phyloP scores from a whole-genome alignment of 2,113 vertebrate genomes.

The Fulica atra region DNA sequence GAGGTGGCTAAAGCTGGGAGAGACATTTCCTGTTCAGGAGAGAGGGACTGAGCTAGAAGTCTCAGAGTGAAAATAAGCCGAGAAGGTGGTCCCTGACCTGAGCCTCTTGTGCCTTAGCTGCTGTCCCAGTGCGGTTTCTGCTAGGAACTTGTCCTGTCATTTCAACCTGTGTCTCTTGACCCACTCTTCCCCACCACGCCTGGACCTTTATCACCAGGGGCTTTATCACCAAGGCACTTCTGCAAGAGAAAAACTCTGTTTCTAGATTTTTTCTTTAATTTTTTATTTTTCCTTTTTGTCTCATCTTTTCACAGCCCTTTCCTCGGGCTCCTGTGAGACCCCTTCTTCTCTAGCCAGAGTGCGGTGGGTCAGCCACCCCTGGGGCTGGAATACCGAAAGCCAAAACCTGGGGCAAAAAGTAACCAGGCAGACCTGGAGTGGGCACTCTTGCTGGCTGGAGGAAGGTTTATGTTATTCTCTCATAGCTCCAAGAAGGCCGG shows the following conservation, averaged over 20 bases:
- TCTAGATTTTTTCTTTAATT: neutral
- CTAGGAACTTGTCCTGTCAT: neutral
- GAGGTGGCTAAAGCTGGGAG: neutral
- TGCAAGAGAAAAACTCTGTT: neutral
- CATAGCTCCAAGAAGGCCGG: conserved; percentile 39
- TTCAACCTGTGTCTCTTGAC: neutral
- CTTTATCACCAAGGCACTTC: neutral
- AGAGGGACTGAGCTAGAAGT: neutral
- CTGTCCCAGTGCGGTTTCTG: neutral
- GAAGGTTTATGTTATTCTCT: neutral
- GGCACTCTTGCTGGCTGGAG: neutral
- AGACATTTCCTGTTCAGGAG: neutral
- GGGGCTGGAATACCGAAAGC: neutral
- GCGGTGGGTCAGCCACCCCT: neutral
- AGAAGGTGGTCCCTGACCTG: neutral
- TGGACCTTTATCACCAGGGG: fast-evolving
- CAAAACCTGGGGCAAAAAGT: neutral
- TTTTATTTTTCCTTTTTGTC: neutral
- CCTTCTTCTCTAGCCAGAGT: neutral
- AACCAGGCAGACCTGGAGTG: neutral
- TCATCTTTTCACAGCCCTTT: neutral
- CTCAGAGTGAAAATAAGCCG: neutral
- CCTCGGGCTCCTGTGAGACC: neutral
- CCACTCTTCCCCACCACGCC: no score
- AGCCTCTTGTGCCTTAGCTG: neutral